Base-by-base conservation (phyloP, 2,797 vertebrate genomes). In the Sebastes vulpes region DNA sequence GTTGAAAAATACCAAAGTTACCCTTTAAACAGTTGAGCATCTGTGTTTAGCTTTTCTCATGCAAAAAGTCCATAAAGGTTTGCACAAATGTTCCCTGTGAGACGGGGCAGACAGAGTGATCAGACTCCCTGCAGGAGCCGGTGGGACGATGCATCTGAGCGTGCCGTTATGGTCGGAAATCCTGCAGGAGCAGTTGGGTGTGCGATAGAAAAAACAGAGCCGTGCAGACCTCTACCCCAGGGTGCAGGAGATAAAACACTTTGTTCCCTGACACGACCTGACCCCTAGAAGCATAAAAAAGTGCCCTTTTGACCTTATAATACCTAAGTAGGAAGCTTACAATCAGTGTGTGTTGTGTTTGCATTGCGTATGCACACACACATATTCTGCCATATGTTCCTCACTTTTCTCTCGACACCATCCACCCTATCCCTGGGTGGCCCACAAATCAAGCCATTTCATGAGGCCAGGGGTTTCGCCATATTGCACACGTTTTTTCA, bases 401-500 rank as follows among this genome's bases (percentile, higher is more conserved):
- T 80, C 38, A 60, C 73, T 71, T 50, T 80, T 82, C 61, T 75
- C 61, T 79, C 59, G 38, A 81, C 65, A 61, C 85, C 71, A 61
- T 67, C 63, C 83, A 77, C 71, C 25, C 53, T 42, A n/a, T 60
- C 59, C 42, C 38, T 9, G 16, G 23, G 35, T 70, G 66, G 57
- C 73, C 80, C 82, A 84, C 85, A 86, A 87, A 91, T 91, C 85
- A 84, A 31, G 81, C 79, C 63, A 67, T 80, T 78, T 72, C 26
- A 25, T 18, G 2, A 79, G 79, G 60, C 67, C 28, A 32, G 65
- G 65, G 52, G 53, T 82, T 82, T 65, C 20, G 29, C 66, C 61
- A 26, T 79, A 73, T 73, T 69, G 77, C 78, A 54, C 21, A 4
- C 46, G 11, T 72, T 76, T 90, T 90, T 79, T 26, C 68, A 71